Evolutionary conservation across 2,888 invertebrate species (phyloP).

Genomic region (Sympetrum striolatum): DNA sequence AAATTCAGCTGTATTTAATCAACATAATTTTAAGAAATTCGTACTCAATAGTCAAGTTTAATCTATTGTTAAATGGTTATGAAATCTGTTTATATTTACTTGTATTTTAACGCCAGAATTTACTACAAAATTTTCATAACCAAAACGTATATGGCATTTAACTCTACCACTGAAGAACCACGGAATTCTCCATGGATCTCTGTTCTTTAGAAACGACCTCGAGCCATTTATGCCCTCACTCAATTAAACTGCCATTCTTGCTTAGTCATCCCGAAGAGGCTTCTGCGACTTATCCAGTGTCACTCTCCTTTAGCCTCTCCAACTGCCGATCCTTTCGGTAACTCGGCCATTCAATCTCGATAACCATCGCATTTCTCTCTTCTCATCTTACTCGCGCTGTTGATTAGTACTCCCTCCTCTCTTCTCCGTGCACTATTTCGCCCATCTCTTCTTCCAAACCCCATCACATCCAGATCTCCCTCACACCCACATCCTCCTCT

Average conservation of each 20-base stretch:
- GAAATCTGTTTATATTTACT: too few relatives aligned
- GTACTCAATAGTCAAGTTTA: too few relatives aligned
- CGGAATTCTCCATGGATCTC: too few relatives aligned
- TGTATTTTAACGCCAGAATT: too few relatives aligned
- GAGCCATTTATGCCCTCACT: neutral
- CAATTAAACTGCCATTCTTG: neutral
- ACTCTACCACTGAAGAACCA: too few relatives aligned
- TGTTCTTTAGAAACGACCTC: neutral
- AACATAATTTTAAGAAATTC: too few relatives aligned
- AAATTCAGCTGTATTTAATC: too few relatives aligned
- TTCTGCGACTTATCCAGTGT: neutral
- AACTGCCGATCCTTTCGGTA: neutral
- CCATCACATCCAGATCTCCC: neutral
- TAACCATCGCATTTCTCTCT: too few relatives aligned
- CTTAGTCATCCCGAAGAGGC: neutral
- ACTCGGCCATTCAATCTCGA: neutral
- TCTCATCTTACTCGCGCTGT: too few relatives aligned
- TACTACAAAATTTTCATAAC: too few relatives aligned
- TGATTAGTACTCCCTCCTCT: neutral
- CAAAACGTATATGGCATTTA: too few relatives aligned
- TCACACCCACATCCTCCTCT: neutral
- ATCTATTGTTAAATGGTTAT: too few relatives aligned
- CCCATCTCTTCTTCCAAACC: neutral
- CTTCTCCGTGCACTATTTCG: neutral
- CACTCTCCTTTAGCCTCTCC: neutral